A percentile compares a stretch with the other conserved stretches of the same genome.
Evolutionary conservation across 1,140 invertebrate species (phyloP).

Genomic region (Amphibalanus amphitrite): DNA sequence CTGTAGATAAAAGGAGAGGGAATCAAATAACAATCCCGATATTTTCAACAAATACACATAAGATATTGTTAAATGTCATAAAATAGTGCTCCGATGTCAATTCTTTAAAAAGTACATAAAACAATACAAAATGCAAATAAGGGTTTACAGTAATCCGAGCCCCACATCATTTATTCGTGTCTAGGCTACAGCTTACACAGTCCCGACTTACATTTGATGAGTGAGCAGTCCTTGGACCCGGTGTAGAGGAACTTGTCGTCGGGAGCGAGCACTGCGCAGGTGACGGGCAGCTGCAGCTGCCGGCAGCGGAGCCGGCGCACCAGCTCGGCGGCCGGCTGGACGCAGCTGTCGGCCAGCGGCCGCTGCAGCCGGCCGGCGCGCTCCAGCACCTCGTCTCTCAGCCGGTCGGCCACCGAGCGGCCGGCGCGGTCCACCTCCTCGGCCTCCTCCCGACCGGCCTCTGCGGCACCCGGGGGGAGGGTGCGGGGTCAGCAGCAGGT

Average conservation of each 20-base stretch:
- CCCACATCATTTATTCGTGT: too few species aligned
- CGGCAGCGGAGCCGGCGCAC: slow-evolving; percentile 39
- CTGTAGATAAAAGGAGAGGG: too few species aligned
- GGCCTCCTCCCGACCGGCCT: slow-evolving; percentile 44
- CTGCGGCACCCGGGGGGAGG: too few species aligned
- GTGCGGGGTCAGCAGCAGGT: too few species aligned
- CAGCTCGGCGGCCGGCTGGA: slow-evolving; percentile 29
- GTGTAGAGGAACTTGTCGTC: slow-evolving; percentile 58
- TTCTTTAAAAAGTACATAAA: too few species aligned
- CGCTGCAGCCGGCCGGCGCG: slow-evolving; percentile 58
- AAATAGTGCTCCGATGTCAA: too few species aligned
- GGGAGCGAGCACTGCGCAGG: slow-evolving; percentile 56
- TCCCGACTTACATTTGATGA: slow-evolving; percentile 72
- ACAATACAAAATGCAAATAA: too few species aligned
- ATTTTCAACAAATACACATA: too few species aligned
- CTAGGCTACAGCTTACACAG: too few species aligned
- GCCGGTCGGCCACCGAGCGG: slow-evolving; percentile 40
- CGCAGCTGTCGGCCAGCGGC: slow-evolving; percentile 48
- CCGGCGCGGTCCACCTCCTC: slow-evolving; percentile 43
- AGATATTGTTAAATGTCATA: too few species aligned
- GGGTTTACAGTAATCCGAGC: too few species aligned
- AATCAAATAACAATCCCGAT: too few species aligned
- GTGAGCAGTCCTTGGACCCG: slow-evolving; percentile 68
- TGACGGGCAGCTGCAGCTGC: slow-evolving; percentile 58
- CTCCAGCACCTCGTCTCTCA: slow-evolving; percentile 68